Evolutionary conservation across 2,888 invertebrate species (phyloP).

Genomic region (Clepsis dumicolana): DNA sequence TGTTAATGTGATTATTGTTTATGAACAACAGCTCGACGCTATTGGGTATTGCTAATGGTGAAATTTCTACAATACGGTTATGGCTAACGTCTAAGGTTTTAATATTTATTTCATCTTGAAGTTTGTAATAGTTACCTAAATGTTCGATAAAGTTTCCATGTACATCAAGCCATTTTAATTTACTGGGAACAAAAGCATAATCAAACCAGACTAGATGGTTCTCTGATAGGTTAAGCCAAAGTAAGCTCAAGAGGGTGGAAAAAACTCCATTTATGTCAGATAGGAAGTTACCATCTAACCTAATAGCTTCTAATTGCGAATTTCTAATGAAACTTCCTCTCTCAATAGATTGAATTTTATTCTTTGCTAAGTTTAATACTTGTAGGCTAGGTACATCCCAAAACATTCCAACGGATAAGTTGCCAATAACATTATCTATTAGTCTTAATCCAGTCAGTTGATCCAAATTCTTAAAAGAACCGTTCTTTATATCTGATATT

Average conservation of each 20-base stretch:
- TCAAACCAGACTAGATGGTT: conserved; percentile 97
- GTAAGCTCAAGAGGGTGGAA: conserved; percentile 91
- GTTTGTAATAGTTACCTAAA: conserved; percentile 94
- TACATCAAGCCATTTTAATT: conserved; percentile 95
- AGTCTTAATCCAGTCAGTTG: conserved; percentile 94
- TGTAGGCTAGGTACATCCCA: conserved; percentile 93
- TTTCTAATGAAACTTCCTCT: conserved; percentile 94
- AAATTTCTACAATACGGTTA: conserved; percentile 93
- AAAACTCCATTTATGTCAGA: conserved; percentile 96
- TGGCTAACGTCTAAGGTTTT: conserved; percentile 96
- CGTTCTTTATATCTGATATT: conserved; percentile 93
- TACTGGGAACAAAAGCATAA: conserved; percentile 95
- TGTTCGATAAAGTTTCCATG: conserved; percentile 96
- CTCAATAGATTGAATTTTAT: conserved; percentile 94
- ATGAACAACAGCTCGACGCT: conserved; percentile 95
- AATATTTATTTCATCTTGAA: conserved; percentile 92
- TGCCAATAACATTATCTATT: conserved; percentile 95
- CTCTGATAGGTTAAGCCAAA: conserved; percentile 95
- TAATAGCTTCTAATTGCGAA: conserved; percentile 93
- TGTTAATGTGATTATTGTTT: conserved; percentile 94
- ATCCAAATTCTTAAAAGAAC: conserved; percentile 93
- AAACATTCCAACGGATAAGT: conserved; percentile 93
- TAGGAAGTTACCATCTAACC: conserved; percentile 94
- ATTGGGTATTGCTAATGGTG: conserved; percentile 93
- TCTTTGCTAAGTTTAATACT: conserved; percentile 95